phyloP scores from a whole-genome alignment of 2,888 invertebrate genomes.

The Seira musarum region DNA sequence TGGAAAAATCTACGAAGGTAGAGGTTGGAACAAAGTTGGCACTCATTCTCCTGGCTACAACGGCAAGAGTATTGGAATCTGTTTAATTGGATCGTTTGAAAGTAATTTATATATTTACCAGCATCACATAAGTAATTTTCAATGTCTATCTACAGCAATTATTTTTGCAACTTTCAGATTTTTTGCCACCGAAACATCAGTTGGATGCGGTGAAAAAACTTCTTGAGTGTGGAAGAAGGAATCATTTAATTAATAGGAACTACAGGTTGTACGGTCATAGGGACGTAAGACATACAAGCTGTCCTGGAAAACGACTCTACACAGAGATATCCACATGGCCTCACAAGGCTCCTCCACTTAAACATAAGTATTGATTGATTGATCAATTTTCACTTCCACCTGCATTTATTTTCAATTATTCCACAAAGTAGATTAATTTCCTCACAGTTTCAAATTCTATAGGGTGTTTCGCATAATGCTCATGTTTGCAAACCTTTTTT shows the following conservation, averaged over 20 bases:
- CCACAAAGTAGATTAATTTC: background rate
- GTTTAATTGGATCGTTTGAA: constrained; percentile 82
- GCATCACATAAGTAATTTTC: constrained; percentile 23
- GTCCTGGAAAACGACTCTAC: constrained; percentile 79
- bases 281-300: constrained; percentile 80
- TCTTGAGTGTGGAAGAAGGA: constrained; percentile 77
- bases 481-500: too few relatives aligned
- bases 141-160: background rate
- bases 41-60: constrained; percentile 83
- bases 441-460: background rate
- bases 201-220: constrained; percentile 76
- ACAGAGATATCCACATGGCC: constrained; percentile 79
- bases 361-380: too few relatives aligned
- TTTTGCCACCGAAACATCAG: constrained; percentile 77
- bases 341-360: constrained; percentile 71
- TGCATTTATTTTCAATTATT: too few relatives aligned
- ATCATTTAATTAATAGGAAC: constrained; percentile 77
- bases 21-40: constrained; percentile 76
- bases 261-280: constrained; percentile 80
- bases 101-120: constrained; percentile 73
- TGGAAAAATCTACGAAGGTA: constrained; percentile 76
- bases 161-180: constrained; percentile 74
- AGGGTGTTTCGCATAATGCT: background rate
- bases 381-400: too few relatives aligned
- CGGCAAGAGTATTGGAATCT: constrained; percentile 80